phyloP scores from a whole-genome alignment of 2,888 invertebrate genomes.

The Stramonita haemastoma region DNA sequence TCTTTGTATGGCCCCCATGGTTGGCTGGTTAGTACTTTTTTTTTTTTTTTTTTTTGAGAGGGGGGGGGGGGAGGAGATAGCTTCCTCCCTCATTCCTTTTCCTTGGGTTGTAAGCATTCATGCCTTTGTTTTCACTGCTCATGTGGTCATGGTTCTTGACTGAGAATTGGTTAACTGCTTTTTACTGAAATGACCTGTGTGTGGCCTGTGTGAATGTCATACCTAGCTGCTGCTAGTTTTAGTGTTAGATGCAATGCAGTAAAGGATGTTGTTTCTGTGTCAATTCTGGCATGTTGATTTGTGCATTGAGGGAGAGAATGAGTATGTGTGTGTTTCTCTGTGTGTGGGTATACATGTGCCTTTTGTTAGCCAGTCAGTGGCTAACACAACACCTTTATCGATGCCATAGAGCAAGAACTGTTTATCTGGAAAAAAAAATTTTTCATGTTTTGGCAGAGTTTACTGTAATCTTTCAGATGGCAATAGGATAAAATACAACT shows the following conservation, averaged over 20 bases:
- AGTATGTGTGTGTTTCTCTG: constrained; percentile 2
- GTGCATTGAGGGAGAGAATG: background rate
- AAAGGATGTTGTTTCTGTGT: constrained; percentile 22
- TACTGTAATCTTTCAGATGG: too few species aligned
- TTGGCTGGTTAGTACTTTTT: background rate
- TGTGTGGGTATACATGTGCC: background rate
- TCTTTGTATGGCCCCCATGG: too few species aligned
- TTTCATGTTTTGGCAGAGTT: too few species aligned
- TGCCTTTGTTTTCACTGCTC: background rate
- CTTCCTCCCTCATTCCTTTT: background rate
- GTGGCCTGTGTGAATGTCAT: background rate
- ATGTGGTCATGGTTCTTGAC: background rate
- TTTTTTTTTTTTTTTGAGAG: background rate
- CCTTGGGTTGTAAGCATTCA: background rate
- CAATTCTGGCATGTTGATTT: background rate
- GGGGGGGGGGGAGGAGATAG: background rate
- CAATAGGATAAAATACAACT: too few species aligned
- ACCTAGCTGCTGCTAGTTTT: background rate
- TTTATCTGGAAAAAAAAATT: too few species aligned
- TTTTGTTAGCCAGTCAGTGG: background rate
- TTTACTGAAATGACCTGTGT: background rate
- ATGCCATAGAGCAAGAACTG: too few species aligned
- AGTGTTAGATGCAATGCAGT: constrained; percentile 23
- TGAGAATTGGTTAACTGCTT: background rate
- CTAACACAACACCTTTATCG: too few species aligned